Evolutionary conservation across 2,888 invertebrate genomes (phyloP), one percentile per base, ranked within the genome.

Genomic region (Isoperla grammatica): DNA sequence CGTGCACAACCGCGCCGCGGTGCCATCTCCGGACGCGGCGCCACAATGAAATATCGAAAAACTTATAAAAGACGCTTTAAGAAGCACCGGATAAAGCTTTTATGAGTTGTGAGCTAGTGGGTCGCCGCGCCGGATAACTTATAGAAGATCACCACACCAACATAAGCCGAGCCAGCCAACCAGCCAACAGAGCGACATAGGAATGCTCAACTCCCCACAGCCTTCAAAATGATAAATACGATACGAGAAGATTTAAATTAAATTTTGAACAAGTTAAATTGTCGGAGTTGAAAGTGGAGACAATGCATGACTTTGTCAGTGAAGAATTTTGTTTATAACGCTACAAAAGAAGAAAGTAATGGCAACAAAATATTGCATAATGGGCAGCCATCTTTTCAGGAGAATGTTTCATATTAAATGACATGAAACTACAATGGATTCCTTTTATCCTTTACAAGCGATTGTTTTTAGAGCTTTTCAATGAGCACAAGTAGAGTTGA

Each of bases 21-120:
- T 53, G 15, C 53, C 53, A 53, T 53, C 53, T 29, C 20, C 37
- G 48, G 19, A 8, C 19, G 55, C 61, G 58, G 61, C 57, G 59
- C 61, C 61, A 57, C 61, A 63, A 59, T 63, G 63, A 63, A 63
- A 63, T 63, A 63, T 63, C 57, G 61, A 58, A 54, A 61, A 61
- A 63, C 56, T 61, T 61, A 57, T 46, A 61, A 48, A 55, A 54
- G 56, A 46, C 46, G 56, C 56, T 46, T 57, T 37, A 57, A 57
- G 57, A 57, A 48, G 57, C 48, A 39, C 46, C 57, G 61, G 61
- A 61, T 61, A 61, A 61, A 61, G 61, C 55, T 61, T 61, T 58
- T 58, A 61, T 61, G 61, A 61, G 58, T 61, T 58, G 61, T 46
- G 48, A 61, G 61, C 57, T 37, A 61, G 48, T 37, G 48, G 48